Conservation (phyloP, 2,888 invertebrate genomes). For the Plusia festucae region DNA sequence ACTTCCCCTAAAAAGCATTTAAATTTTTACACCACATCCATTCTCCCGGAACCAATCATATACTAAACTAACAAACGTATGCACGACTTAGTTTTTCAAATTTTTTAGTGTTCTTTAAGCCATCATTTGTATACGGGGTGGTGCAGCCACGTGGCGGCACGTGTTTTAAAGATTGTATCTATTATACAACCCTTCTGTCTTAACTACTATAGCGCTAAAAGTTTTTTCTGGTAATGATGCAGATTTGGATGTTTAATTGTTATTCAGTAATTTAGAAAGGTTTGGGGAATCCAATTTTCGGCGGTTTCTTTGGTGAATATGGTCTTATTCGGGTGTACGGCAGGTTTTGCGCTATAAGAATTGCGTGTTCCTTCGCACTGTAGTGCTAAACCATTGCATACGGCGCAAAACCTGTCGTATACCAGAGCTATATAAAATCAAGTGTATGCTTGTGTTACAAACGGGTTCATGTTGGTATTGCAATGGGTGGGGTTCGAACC, state of each 20-base stretch:
- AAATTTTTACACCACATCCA: constrained; percentile 69
- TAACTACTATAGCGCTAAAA: constrained; percentile 46
- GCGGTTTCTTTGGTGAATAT: not conserved
- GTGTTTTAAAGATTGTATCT: constrained; percentile 68
- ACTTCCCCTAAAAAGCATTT: constrained; percentile 50
- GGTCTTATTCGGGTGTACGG: too few species aligned
- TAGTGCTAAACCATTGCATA: too few species aligned
- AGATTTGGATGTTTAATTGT: constrained; percentile 21
- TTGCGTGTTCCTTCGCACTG: too few species aligned
- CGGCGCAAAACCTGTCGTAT: too few species aligned
- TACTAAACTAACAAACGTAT: constrained; percentile 86
- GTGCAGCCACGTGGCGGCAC: constrained; percentile 78
- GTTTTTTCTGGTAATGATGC: constrained; percentile 19
- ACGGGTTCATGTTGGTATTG: too few species aligned
- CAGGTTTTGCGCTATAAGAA: too few species aligned
- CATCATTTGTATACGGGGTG: constrained; percentile 85
- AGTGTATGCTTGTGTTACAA: too few species aligned
- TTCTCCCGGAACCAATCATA: constrained; percentile 57
- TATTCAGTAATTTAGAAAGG: not conserved
- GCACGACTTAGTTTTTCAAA: constrained; percentile 79
- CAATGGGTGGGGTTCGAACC: too few species aligned
- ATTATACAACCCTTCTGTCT: constrained; percentile 61
- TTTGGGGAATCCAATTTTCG: not conserved
- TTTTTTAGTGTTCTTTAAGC: constrained; percentile 77
- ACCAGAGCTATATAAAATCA: too few species aligned